These are phyloP conservation scores for Paramormyrops hopkinsi DNA, from an alignment of 2,797 vertebrate genomes.

Conservation along the genomic window DNA sequence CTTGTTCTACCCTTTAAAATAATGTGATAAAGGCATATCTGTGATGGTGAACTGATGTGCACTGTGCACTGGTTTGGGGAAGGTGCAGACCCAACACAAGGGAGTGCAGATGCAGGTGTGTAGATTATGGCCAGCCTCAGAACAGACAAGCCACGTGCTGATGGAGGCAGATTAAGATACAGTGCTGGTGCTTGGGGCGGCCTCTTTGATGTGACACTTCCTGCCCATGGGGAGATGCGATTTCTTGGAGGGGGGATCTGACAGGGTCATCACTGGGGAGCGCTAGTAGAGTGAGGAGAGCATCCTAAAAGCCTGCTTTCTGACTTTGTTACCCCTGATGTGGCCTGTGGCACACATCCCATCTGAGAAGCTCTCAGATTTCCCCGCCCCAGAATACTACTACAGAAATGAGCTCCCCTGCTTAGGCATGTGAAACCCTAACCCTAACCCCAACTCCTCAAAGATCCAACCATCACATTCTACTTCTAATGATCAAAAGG, in stretches of 20 bases:
- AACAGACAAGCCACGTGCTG: slow-evolving; percentile 26
- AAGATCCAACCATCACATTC: not conserved
- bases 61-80: not conserved
- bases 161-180: slow-evolving; percentile 16
- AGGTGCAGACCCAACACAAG: slow-evolving; percentile 2
- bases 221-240: slow-evolving; percentile 27
- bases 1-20: not conserved
- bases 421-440: not conserved
- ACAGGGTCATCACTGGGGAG: slow-evolving; percentile 27
- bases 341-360: not conserved
- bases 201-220: slow-evolving; percentile 30
- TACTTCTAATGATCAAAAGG: not conserved
- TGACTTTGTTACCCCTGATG: slow-evolving; percentile 23
- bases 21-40: not conserved
- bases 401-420: not conserved
- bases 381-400: not conserved
- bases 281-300: not conserved
- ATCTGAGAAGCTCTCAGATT: not conserved
- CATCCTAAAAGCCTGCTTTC: slow-evolving; percentile 24
- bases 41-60: not conserved
- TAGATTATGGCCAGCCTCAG: slow-evolving; percentile 1
- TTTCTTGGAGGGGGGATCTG: slow-evolving; percentile 20
- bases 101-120: not conserved
- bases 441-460: not conserved
- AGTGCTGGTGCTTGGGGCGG: slow-evolving; percentile 20